A percentile compares a stretch with the other conserved stretches of the same genome.
phyloP scores from a whole-genome alignment of 2,888 invertebrate genomes.

The Tenthredo amoena region DNA sequence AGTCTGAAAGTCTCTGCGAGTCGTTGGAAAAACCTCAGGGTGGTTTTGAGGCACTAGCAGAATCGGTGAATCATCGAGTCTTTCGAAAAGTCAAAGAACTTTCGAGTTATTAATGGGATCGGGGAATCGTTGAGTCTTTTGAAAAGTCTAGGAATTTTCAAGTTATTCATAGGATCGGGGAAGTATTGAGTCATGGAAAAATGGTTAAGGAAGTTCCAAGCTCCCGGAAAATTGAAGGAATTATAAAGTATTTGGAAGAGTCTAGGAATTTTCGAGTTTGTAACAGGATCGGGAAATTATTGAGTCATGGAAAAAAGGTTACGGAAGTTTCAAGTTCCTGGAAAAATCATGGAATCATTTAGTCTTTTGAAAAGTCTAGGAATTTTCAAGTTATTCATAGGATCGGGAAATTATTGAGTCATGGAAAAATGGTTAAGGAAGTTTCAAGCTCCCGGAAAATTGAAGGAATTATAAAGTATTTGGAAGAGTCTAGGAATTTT shows the following conservation, averaged over 20 bases:
- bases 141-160: not conserved
- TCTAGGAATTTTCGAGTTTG: no score
- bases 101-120: not conserved
- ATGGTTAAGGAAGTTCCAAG: not conserved
- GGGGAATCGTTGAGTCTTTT: not conserved
- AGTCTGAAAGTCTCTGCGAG: not conserved
- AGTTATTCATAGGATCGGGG: not conserved
- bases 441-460: no score
- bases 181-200: not conserved
- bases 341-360: not conserved
- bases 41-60: not conserved
- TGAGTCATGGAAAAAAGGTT: not conserved
- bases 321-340: not conserved
- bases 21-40: not conserved
- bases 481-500: no score
- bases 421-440: no score
- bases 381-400: not conserved
- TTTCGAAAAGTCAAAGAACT: not conserved
- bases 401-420: not conserved
- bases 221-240: not conserved
- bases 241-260: not conserved
- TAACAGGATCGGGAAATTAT: no score
- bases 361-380: not conserved
- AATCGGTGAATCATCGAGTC: not conserved
- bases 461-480: no score